These are phyloP conservation scores for Lagria hirta DNA, from an alignment of 2,888 invertebrate species.

Conservation along the genomic window DNA sequence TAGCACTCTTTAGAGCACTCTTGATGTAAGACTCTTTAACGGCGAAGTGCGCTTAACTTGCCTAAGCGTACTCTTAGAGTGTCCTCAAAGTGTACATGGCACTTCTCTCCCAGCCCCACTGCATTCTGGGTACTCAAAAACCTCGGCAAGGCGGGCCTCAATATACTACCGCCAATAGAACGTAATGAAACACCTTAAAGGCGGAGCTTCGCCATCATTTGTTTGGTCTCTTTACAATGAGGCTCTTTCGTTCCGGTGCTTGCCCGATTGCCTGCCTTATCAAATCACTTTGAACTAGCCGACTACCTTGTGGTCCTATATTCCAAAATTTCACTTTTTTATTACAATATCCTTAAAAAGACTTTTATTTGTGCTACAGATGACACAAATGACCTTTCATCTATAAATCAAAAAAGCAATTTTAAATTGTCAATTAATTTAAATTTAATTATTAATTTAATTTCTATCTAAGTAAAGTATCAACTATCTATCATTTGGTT, in stretches of 20 bases:
- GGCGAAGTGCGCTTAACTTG: slow-evolving; percentile 57
- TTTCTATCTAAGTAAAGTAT: no score
- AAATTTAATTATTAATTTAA: no score
- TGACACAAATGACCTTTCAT: no score
- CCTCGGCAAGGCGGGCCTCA: slow-evolving; percentile 40
- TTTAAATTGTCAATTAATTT: no score
- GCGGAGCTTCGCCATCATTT: slow-evolving; percentile 10
- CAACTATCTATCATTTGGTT: no score
- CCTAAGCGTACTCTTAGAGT: slow-evolving; percentile 57
- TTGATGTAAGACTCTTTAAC: slow-evolving; percentile 58
- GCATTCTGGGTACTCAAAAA: slow-evolving; percentile 53
- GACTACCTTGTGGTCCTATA: no score
- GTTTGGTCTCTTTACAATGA: slow-evolving; percentile 19
- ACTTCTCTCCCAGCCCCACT: slow-evolving; percentile 51
- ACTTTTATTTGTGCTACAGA: no score
- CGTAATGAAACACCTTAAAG: neutral
- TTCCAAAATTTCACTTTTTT: no score
- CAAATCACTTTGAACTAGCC: no score
- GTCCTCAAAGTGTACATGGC: slow-evolving; percentile 57
- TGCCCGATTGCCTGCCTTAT: slow-evolving; percentile 28
- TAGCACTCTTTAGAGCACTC: slow-evolving; percentile 55
- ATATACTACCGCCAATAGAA: slow-evolving; percentile 28
- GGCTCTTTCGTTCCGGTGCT: slow-evolving; percentile 11
- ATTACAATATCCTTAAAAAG: no score
- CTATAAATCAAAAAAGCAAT: no score